A percentile compares a stretch with the other conserved stretches of the same genome.
These are phyloP conservation scores for Pocillopora meandrina DNA, from an alignment of 92 coral and sea anemone species.

Conservation along the genomic window DNA sequence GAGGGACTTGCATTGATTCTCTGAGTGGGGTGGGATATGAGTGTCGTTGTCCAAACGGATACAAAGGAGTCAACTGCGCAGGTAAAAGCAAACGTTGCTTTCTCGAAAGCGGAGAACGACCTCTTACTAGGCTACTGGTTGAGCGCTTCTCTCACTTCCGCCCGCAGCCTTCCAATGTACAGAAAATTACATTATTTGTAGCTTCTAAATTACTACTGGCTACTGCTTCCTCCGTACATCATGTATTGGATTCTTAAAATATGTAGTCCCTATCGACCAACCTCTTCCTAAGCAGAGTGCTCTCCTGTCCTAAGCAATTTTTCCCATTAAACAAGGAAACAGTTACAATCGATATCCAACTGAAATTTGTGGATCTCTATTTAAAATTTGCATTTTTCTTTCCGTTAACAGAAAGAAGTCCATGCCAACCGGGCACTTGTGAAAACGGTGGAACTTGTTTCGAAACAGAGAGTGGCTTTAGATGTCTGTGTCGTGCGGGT, in stretches of 20 bases:
- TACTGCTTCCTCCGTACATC: too few species aligned
- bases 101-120: too few species aligned
- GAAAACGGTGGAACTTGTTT: conserved; percentile 92
- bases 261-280: too few species aligned
- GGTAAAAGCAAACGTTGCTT: conserved; percentile 43
- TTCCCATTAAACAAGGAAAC: not conserved
- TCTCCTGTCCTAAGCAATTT: too few species aligned
- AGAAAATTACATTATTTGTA: too few species aligned
- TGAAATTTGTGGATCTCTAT: not conserved
- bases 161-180: too few species aligned
- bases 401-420: conserved; percentile 56
- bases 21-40: conserved; percentile 83
- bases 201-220: too few species aligned
- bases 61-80: conserved; percentile 84
- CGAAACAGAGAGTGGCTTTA: conserved; percentile 82
- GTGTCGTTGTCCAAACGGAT: conserved; percentile 85
- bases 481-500: conserved; percentile 82
- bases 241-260: too few species aligned
- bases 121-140: too few species aligned
- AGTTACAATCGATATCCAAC: not conserved
- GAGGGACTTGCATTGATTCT: conserved; percentile 89
- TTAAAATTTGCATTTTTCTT: not conserved
- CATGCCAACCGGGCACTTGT: conserved; percentile 75
- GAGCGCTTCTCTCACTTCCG: too few species aligned
- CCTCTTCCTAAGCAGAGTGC: too few species aligned